Base-by-base conservation (phyloP, 2,113 vertebrate genomes). In the Centropristis striata region DNA sequence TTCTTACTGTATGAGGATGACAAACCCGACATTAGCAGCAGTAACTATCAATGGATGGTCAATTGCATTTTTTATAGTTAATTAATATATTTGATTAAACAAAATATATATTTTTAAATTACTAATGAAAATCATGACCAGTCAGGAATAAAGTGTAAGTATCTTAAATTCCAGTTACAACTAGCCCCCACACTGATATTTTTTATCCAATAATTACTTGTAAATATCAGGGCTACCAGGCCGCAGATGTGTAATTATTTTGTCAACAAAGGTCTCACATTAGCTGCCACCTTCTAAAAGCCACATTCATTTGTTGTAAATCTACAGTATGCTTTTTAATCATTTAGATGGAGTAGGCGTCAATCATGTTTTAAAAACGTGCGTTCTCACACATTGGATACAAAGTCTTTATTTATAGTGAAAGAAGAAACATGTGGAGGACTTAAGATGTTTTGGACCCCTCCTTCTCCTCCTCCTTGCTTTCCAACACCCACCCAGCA, bases 351-450 rank as follows among this genome's bases (percentile, higher is more conserved):
- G 28, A 61, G 60, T n/a, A 11, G 25, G 28, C 15, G 21, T 66
- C n/a, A 6, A 32, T 32, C 32, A 20, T 66, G 51, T 49, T 78
- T 75, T 28, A 46, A 32, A 77, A 80, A 54, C 44, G 23, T 18
- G 44, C 63, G 8, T 66, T 21, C 36, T 46, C 57, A 78, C 21
- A 65, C 46, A n/a, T 54, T 63, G 9, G 44, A 83, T 82, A 77
- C 36, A 69, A 74, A 83, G 46, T 71, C 55, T 75, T 72, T 66
- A 64, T 74, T 79, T 71, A 81, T 63, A 75, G 64, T 46, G 39
- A 49, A 74, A 57, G 16, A n/a, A 78, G 78, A 88, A 87, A 87
- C 78, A 80, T 58, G 36, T 37, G 23, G 69, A 84, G 42, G 57
- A 74, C 63, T 64, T 67, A 61, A 77, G 47, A 82, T 69, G 53